Evolutionary conservation across 2,888 invertebrate species (phyloP).

Genomic region (Timandra comae): DNA sequence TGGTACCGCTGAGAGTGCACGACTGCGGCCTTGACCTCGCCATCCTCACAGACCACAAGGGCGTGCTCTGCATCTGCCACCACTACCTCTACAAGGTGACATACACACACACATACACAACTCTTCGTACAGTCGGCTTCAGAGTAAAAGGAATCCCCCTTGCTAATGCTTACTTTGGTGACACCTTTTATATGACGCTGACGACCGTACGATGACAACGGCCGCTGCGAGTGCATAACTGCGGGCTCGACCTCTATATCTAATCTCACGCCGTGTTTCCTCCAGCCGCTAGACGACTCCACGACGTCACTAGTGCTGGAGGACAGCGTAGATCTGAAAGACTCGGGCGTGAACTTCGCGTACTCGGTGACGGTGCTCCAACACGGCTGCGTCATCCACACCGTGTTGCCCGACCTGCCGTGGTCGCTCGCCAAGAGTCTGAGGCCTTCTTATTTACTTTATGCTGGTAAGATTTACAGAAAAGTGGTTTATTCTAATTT

Average conservation of each 20-base stretch:
- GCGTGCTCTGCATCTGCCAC: slow-evolving; percentile 84
- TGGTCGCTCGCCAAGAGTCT: slow-evolving; percentile 86
- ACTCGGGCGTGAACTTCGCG: slow-evolving; percentile 86
- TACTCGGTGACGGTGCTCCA: slow-evolving; percentile 89
- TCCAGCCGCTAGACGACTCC: slow-evolving; percentile 77
- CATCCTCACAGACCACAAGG: slow-evolving; percentile 84
- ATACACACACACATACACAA: not conserved
- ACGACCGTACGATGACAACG: too few relatives aligned
- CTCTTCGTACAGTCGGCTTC: too few relatives aligned
- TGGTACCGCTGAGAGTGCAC: slow-evolving; percentile 86
- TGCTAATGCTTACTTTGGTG: too few relatives aligned
- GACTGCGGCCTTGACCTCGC: slow-evolving; percentile 88
- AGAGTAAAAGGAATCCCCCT: too few relatives aligned
- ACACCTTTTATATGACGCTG: too few relatives aligned
- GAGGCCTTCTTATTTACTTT: slow-evolving; percentile 85
- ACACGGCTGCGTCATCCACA: slow-evolving; percentile 89
- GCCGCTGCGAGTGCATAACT: too few relatives aligned
- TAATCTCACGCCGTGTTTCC: too few relatives aligned
- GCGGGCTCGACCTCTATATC: too few relatives aligned
- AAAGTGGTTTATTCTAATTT: too few relatives aligned
- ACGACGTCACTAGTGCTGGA: slow-evolving; percentile 71
- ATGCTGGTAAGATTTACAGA: slow-evolving; percentile 79
- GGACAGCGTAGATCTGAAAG: slow-evolving; percentile 74
- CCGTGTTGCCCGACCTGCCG: slow-evolving; percentile 87
- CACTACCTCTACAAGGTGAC: slow-evolving; percentile 87